These are phyloP conservation scores for Leucoraja ocellata DNA, from an alignment of 2,797 vertebrate genomes.

Conservation along the genomic window DNA sequence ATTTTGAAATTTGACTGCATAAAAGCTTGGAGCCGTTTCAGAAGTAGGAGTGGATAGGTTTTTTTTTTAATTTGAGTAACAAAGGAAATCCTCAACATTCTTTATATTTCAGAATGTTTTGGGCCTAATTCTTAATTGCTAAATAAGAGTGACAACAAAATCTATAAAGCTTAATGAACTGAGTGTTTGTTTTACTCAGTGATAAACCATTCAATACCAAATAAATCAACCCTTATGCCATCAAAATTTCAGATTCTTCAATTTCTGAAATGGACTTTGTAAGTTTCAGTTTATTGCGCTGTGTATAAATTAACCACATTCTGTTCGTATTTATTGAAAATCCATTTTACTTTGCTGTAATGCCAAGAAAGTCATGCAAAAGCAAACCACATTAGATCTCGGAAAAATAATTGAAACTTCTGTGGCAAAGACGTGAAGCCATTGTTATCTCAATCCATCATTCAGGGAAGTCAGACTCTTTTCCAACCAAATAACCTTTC, in stretches of 20 bases:
- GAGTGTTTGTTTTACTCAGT: neutral
- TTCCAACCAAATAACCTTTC: neutral
- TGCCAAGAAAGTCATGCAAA: neutral
- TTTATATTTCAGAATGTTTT: neutral
- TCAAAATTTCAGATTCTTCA: conserved; percentile 18
- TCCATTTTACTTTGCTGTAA: neutral
- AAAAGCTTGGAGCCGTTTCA: neutral
- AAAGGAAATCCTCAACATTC: neutral
- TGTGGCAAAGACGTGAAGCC: neutral
- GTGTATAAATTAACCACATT: neutral
- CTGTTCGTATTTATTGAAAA: neutral
- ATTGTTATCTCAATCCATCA: neutral
- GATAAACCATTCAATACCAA: conserved; percentile 32
- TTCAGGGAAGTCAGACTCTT: neutral
- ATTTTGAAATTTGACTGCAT: neutral
- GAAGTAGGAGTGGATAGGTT: neutral
- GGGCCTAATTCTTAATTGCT: conserved; percentile 3
- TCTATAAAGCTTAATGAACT: conserved; percentile 30
- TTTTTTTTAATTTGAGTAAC: neutral
- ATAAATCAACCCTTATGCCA: neutral
- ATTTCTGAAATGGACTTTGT: conserved; percentile 1
- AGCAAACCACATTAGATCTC: neutral
- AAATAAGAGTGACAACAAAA: conserved; percentile 30
- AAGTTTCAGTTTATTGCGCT: neutral
- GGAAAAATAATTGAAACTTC: neutral